Conservation (phyloP, 2,797 vertebrate genomes). For the Smutsia temminckii region DNA sequence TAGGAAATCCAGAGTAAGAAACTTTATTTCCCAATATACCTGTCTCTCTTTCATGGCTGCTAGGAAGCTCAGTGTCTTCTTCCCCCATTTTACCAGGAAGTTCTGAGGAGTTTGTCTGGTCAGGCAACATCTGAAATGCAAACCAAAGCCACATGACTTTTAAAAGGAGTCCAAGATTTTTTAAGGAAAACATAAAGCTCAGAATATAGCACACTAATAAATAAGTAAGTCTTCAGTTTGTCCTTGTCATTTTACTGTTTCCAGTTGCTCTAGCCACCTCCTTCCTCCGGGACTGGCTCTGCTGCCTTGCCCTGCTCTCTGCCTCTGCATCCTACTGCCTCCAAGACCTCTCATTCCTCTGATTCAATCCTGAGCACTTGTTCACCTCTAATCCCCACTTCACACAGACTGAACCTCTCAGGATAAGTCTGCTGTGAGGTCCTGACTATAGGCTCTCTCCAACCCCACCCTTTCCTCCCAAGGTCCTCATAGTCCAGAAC, state of each 20-base stretch:
- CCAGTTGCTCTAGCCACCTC: neutral
- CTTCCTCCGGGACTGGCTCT: too few relatives aligned
- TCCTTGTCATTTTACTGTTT: neutral
- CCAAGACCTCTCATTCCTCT: neutral
- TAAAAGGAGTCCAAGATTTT: neutral
- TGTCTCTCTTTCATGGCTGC: neutral
- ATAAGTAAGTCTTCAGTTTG: neutral
- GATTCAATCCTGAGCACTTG: neutral
- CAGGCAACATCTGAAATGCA: slow-evolving; percentile 57
- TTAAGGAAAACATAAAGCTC: neutral
- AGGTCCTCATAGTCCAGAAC: neutral
- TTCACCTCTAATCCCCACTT: neutral
- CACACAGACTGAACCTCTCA: too few relatives aligned
- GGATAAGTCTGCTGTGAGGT: neutral
- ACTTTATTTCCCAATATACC: slow-evolving; percentile 30
- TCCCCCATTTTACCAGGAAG: neutral
- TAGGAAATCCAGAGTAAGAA: neutral
- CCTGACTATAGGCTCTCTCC: neutral
- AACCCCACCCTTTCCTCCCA: neutral
- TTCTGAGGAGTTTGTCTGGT: neutral
- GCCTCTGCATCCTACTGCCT: too few relatives aligned
- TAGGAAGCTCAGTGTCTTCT: neutral
- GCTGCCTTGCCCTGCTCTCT: neutral
- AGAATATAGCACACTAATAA: neutral
- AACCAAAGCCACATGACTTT: neutral